A percentile compares a stretch with the other conserved stretches of the same genome.
These are phyloP conservation scores for Mya arenaria DNA, from an alignment of 1,140 invertebrate species.

Conservation along the genomic window DNA sequence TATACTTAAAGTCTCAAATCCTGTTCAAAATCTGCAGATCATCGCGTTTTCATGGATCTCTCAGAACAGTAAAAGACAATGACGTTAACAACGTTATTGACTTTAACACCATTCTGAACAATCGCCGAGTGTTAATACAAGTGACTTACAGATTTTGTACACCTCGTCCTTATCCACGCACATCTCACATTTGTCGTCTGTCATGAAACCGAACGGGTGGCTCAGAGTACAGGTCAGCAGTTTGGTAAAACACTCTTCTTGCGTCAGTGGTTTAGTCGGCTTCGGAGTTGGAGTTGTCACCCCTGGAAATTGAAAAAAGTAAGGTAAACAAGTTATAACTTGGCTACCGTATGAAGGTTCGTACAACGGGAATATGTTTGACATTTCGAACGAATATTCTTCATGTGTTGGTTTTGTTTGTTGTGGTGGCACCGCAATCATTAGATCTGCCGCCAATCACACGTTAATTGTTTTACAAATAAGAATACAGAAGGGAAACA, in stretches of 20 bases:
- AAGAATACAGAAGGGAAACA: no score
- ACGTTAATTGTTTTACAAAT: no score
- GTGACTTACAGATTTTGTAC: slow-evolving; percentile 23
- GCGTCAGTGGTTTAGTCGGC: background rate
- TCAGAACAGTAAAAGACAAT: no score
- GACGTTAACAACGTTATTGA: no score
- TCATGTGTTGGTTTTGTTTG: background rate
- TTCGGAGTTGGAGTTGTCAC: background rate
- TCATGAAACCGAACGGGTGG: slow-evolving; percentile 50
- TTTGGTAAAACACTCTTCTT: slow-evolving; percentile 21
- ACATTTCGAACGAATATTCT: background rate
- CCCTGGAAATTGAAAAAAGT: background rate
- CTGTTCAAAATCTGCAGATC: no score
- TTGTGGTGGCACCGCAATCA: no score
- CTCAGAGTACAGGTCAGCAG: slow-evolving; percentile 28
- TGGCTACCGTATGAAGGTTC: background rate
- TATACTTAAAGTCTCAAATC: no score
- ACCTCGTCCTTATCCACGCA: slow-evolving; percentile 49
- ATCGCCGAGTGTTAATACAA: no score
- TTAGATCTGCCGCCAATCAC: no score
- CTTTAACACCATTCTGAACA: no score
- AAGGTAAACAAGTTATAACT: background rate
- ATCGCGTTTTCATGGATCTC: no score
- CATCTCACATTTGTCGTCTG: slow-evolving; percentile 29
- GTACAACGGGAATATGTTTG: background rate